These are phyloP conservation scores for Mesorhabditis belari DNA, from an alignment of 2,888 invertebrate genomes.

Conservation along the genomic window DNA sequence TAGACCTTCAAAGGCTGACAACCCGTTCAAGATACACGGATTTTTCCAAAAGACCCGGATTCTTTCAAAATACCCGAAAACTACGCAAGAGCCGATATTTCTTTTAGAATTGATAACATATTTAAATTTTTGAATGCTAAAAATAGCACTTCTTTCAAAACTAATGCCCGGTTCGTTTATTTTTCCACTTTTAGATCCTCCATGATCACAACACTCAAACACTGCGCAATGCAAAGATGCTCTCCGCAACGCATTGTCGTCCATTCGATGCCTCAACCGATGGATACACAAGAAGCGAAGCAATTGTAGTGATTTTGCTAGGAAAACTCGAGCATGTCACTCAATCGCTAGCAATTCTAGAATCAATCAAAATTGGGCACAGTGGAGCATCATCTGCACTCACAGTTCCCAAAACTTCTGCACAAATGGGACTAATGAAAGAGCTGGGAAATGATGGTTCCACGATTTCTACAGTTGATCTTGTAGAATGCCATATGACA, in stretches of 20 bases:
- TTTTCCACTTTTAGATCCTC: neutral
- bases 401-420: slow-evolving; percentile 36
- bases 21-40: no score
- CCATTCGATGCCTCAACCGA: slow-evolving; percentile 52
- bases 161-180: no score
- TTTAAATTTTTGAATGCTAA: no score
- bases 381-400: slow-evolving; percentile 47
- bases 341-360: no score
- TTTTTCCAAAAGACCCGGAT: no score
- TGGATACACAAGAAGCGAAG: slow-evolving; percentile 53
- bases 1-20: no score
- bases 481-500: slow-evolving; percentile 50
- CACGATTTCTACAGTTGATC: neutral
- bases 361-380: slow-evolving; percentile 28
- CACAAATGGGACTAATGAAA: slow-evolving; percentile 30
- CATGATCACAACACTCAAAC: neutral
- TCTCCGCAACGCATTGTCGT: slow-evolving; percentile 22
- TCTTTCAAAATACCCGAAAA: no score
- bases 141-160: no score
- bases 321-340: neutral
- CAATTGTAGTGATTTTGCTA: slow-evolving; percentile 34
- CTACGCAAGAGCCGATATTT: no score
- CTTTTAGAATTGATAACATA: no score
- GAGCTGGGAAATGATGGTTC: slow-evolving; percentile 7
- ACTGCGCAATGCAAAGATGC: neutral